Evolutionary conservation across 2,113 vertebrate species (phyloP).

Genomic region (Tautogolabrus adspersus): DNA sequence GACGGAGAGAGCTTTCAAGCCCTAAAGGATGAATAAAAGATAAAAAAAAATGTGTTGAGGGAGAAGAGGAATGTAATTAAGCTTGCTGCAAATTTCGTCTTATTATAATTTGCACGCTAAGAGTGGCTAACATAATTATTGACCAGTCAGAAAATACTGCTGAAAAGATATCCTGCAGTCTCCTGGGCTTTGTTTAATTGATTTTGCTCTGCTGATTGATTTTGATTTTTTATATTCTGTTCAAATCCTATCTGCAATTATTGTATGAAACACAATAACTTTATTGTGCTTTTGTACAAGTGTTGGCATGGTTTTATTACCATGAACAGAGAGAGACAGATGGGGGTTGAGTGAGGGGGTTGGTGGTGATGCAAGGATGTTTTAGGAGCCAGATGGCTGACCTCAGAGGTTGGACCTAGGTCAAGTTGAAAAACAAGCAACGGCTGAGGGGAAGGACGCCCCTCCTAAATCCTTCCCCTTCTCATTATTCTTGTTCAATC

Average conservation of each 20-base stretch:
- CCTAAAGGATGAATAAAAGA: conserved; percentile 53
- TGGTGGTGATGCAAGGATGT: conserved; percentile 6
- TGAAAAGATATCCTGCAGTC: neutral
- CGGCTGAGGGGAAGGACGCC: conserved; percentile 20
- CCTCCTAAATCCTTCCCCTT: conserved; percentile 47
- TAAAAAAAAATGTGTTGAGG: conserved; percentile 24
- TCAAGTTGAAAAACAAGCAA: conserved; percentile 68
- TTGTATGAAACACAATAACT: neutral
- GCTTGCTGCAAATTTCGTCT: neutral
- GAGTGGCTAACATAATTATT: conserved; percentile 17
- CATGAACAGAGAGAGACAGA: conserved; percentile 29
- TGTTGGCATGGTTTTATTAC: conserved; percentile 6
- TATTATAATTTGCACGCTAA: neutral
- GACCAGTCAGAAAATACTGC: conserved; percentile 9
- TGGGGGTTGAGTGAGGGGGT: neutral
- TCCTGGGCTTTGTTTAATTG: conserved; percentile 26
- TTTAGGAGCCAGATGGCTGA: conserved; percentile 73
- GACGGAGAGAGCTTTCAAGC: conserved; percentile 21
- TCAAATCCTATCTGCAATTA: conserved; percentile 1
- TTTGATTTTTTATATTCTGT: neutral
- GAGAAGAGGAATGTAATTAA: conserved; percentile 23
- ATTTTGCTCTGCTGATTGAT: conserved; percentile 26
- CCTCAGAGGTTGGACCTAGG: conserved; percentile 27
- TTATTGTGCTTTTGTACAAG: neutral
- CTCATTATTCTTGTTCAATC: conserved; percentile 13